These are phyloP conservation scores for Octomys mimax DNA, from an alignment of 2,797 vertebrate species.

Conservation along the genomic window DNA sequence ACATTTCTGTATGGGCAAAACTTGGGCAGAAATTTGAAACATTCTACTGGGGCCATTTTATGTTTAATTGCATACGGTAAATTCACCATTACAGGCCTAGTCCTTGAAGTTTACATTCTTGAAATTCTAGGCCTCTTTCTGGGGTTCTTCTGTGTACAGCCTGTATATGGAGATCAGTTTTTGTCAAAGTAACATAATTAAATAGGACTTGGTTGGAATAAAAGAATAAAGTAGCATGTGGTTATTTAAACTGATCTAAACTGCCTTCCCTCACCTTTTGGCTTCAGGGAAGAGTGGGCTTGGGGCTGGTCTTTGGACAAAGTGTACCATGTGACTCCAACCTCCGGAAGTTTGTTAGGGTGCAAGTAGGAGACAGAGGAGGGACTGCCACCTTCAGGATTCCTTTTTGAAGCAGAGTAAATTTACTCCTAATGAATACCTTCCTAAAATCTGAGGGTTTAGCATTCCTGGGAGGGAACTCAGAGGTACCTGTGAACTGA, in stretches of 20 bases:
- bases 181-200: slow-evolving; percentile 23
- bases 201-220: neutral
- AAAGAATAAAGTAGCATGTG: neutral
- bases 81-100: slow-evolving; percentile 27
- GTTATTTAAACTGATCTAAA: neutral
- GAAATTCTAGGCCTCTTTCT: slow-evolving; percentile 74
- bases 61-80: slow-evolving; percentile 54
- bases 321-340: neutral
- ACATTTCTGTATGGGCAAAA: slow-evolving; percentile 65
- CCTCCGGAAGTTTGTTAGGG: neutral
- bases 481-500: neutral
- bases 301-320: neutral
- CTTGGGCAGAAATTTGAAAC: slow-evolving; percentile 72
- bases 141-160: slow-evolving; percentile 40
- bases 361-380: neutral
- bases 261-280: neutral
- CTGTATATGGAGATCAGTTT: slow-evolving; percentile 37
- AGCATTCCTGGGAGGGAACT: neutral
- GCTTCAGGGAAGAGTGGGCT: neutral
- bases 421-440: neutral
- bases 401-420: slow-evolving; percentile 18
- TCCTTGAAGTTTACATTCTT: slow-evolving; percentile 73
- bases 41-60: slow-evolving; percentile 47
- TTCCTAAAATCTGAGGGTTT: neutral
- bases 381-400: neutral